phyloP scores from a whole-genome alignment of 1,140 invertebrate genomes.

The Drosophila trapezifrons region DNA sequence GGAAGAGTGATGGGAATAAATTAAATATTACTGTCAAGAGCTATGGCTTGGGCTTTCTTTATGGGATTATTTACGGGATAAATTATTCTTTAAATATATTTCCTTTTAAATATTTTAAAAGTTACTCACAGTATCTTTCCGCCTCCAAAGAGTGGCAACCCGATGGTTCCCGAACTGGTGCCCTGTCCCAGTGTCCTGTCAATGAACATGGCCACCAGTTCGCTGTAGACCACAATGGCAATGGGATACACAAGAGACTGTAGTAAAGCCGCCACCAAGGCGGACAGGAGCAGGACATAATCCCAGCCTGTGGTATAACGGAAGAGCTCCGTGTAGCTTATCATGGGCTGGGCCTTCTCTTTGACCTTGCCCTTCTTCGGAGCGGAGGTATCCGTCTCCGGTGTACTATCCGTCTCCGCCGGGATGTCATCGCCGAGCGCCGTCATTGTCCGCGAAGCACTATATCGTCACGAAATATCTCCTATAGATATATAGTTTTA shows the following conservation, averaged over 20 bases:
- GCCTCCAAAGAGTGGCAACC: conserved; percentile 85
- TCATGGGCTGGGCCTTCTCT: conserved; percentile 35
- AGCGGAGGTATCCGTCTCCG: not conserved
- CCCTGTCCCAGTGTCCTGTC: conserved; percentile 81
- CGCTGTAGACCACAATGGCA: conserved; percentile 88
- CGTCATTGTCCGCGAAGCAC: conserved; percentile 37
- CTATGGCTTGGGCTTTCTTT: no score
- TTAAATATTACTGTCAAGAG: not conserved
- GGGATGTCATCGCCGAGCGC: conserved; percentile 23
- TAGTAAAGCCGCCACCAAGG: conserved; percentile 85
- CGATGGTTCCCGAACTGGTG: conserved; percentile 81
- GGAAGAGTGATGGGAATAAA: not conserved
- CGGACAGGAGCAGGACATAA: conserved; percentile 84
- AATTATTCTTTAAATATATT: no score
- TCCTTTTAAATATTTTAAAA: no score
- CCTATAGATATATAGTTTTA: conserved; percentile 30
- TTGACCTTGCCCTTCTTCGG: conserved; percentile 32
- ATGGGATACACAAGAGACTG: conserved; percentile 87
- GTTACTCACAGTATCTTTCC: conserved; percentile 86
- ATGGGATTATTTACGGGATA: no score
- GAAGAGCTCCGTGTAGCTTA: conserved; percentile 84
- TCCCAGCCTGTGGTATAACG: conserved; percentile 84
- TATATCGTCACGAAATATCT: conserved; percentile 30
- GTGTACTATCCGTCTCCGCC: conserved; percentile 15
- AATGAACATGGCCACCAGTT: conserved; percentile 88